A percentile compares a stretch with the other conserved stretches of the same genome.
phyloP scores from a whole-genome alignment of 2,797 vertebrate species.

The Malurus splendens region DNA sequence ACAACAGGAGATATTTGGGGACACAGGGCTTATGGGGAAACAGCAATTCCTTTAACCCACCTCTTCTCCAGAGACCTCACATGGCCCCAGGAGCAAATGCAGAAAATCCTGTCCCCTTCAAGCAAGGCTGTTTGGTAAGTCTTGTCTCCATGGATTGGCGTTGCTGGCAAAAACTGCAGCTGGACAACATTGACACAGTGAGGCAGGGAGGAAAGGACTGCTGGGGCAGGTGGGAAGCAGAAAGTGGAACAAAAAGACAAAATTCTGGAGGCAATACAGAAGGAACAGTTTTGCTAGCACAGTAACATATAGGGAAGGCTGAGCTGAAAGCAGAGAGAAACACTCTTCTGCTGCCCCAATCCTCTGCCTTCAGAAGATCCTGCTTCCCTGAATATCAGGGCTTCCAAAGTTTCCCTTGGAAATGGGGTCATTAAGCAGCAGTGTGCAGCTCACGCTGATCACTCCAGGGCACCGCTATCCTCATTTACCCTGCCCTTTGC shows the following conservation, averaged over 20 bases:
- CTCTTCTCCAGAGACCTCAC: not conserved
- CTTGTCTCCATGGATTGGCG: fast-evolving
- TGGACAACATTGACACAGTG: not conserved
- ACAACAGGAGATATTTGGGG: not conserved
- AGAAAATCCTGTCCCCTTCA: not conserved
- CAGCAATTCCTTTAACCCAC: not conserved
- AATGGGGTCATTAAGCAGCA: not conserved
- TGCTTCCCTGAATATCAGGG: not conserved
- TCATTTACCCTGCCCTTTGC: not conserved
- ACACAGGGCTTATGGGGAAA: not conserved
- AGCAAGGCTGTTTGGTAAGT: not conserved
- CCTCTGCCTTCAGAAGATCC: not conserved
- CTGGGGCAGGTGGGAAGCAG: not conserved
- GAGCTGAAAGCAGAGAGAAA: not conserved
- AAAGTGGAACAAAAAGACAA: not conserved
- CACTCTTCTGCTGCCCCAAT: not conserved
- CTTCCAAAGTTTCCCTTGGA: not conserved
- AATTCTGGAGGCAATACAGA: not conserved
- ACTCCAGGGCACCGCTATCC: not conserved
- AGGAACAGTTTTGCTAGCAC: not conserved
- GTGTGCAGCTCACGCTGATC: not conserved
- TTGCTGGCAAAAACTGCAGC: not conserved
- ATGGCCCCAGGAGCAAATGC: not conserved
- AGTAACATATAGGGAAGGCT: fast-evolving
- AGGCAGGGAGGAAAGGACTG: not conserved